phyloP scores from a whole-genome alignment of 1,140 invertebrate genomes.

The Bombus waltoni region DNA sequence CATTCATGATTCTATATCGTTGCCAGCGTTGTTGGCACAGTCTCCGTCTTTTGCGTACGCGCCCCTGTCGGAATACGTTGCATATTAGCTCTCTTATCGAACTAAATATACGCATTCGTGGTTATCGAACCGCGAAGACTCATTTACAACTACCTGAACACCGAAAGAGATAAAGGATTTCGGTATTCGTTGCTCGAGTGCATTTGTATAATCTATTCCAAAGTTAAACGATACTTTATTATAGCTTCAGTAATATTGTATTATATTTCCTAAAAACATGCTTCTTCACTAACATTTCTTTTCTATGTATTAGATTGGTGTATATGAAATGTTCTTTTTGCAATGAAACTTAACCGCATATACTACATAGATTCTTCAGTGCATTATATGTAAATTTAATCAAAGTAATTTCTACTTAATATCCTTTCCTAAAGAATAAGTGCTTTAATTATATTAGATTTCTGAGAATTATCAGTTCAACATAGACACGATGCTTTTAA shows the following conservation, averaged over 20 bases:
- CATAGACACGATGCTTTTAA: too few relatives aligned
- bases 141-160: neutral
- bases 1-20: constrained; percentile 38
- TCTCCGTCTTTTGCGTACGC: neutral
- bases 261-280: neutral
- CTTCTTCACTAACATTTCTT: neutral
- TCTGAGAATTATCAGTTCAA: too few relatives aligned
- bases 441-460: too few relatives aligned
- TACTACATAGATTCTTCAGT: too few relatives aligned
- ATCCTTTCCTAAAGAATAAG: too few relatives aligned
- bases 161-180: neutral
- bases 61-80: constrained; percentile 1
- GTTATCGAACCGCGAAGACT: constrained; percentile 28
- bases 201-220: neutral
- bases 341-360: too few relatives aligned
- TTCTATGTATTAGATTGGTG: too few relatives aligned
- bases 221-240: neutral
- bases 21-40: constrained; percentile 20
- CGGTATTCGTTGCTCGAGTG: neutral
- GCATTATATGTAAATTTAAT: too few relatives aligned
- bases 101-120: constrained; percentile 16
- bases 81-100: constrained; percentile 31
- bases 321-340: neutral
- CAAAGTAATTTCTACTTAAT: too few relatives aligned
- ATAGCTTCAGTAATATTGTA: neutral